Evolutionary conservation across 2,888 invertebrate species (phyloP).

Genomic region (Ptilodon capucinus): DNA sequence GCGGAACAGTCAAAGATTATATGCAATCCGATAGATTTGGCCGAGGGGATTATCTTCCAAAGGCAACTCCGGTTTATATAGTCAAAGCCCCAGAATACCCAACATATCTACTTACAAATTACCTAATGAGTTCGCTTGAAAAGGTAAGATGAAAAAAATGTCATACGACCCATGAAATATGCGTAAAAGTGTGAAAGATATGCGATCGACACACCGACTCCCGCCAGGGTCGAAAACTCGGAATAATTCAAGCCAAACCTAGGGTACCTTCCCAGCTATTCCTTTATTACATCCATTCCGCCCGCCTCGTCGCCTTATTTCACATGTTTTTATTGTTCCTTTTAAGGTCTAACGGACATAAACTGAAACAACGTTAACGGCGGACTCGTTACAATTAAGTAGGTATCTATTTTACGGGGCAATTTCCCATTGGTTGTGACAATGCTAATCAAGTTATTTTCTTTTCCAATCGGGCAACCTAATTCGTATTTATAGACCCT

Average conservation of each 20-base stretch:
- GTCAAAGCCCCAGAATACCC: no score
- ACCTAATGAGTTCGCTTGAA: no score
- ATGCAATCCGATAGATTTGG: no score
- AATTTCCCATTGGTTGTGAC: conserved; percentile 22
- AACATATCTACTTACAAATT: no score
- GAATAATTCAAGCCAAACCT: conserved; percentile 55
- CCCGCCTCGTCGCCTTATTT: conserved; percentile 52
- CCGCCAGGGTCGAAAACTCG: conserved; percentile 46
- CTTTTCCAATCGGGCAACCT: no score
- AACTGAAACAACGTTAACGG: conserved; percentile 32
- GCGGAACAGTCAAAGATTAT: no score
- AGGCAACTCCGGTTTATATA: no score
- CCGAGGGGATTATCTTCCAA: no score
- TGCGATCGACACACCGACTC: conserved; percentile 10
- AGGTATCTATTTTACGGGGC: conserved; percentile 30
- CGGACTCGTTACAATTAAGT: conserved; percentile 23
- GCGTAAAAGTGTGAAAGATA: conserved; percentile 23
- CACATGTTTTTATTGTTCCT: conserved; percentile 59
- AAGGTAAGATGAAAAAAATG: no score
- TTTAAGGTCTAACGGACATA: conserved; percentile 36
- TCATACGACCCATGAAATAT: conserved; percentile 15
- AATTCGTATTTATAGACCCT: no score
- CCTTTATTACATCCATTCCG: conserved; percentile 67
- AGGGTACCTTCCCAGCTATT: conserved; percentile 56
- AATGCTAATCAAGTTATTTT: conserved; percentile 3